Evolutionary conservation across 2,888 invertebrate genomes (phyloP).

Genomic region (Phania funesta): DNA sequence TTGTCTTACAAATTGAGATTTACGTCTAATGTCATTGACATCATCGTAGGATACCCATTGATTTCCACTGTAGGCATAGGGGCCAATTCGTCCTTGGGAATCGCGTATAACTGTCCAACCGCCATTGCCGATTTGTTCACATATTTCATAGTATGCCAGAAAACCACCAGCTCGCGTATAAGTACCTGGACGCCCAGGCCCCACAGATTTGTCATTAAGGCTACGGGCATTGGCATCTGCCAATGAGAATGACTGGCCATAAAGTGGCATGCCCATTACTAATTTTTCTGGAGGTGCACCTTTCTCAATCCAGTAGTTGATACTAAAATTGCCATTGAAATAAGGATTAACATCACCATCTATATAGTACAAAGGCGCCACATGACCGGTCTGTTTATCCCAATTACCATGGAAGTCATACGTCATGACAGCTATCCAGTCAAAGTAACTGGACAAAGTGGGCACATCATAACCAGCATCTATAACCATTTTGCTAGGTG

Average conservation of each 20-base stretch:
- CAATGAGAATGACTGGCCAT: conserved; percentile 88
- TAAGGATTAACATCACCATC: conserved; percentile 84
- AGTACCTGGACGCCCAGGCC: conserved; percentile 86
- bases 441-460: conserved; percentile 84
- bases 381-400: conserved; percentile 87
- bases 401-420: conserved; percentile 91
- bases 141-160: conserved; percentile 89
- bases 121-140: conserved; percentile 83
- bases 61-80: conserved; percentile 85
- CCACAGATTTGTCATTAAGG: conserved; percentile 83
- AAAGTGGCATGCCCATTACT: conserved; percentile 88
- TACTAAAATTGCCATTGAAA: conserved; percentile 87
- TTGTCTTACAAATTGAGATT: conserved; percentile 83
- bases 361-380: conserved; percentile 86
- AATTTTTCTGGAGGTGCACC: conserved; percentile 85
- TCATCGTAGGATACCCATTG: conserved; percentile 92
- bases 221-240: conserved; percentile 81
- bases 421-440: conserved; percentile 91
- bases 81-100: conserved; percentile 84
- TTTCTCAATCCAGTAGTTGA: conserved; percentile 86
- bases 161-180: conserved; percentile 87
- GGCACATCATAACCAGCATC: conserved; percentile 88
- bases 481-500: conserved; percentile 87
- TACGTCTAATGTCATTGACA: conserved; percentile 83
- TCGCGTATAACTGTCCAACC: conserved; percentile 85